Conservation (phyloP, 2,888 invertebrate species). For the Xestia c-nigrum region DNA sequence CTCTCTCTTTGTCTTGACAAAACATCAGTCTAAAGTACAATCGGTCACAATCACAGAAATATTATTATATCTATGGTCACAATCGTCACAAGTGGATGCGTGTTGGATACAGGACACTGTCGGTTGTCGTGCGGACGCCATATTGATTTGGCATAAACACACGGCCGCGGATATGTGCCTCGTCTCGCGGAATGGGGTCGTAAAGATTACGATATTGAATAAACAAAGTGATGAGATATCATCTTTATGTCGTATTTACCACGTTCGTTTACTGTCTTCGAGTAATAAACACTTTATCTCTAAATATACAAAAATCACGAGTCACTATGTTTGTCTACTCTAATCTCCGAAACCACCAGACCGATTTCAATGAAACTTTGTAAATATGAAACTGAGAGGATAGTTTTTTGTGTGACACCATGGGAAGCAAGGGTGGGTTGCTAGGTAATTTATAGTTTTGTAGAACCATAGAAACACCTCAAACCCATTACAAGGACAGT, state of each 20-base stretch:
- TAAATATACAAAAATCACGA: not conserved
- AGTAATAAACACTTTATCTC: not conserved
- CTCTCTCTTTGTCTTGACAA: no score
- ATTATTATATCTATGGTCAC: no score
- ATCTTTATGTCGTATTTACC: not conserved
- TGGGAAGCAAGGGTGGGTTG: not conserved
- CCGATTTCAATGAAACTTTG: not conserved
- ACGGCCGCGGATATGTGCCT: conserved; percentile 11
- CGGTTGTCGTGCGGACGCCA: not conserved
- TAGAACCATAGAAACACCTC: not conserved
- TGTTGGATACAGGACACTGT: not conserved
- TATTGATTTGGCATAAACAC: conserved; percentile 12
- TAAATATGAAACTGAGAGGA: not conserved
- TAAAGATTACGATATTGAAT: conserved; percentile 12
- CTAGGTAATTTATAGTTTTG: not conserved
- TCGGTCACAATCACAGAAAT: no score
- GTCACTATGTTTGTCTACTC: not conserved
- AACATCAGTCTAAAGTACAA: no score
- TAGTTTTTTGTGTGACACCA: not conserved
- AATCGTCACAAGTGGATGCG: not conserved
- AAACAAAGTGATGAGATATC: conserved; percentile 14
- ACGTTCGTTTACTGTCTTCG: not conserved
- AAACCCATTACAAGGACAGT: not conserved
- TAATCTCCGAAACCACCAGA: no score
- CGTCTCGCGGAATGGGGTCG: conserved; percentile 4